Evolutionary conservation across 2,113 vertebrate species (phyloP).

Genomic region (Choloepus hoffmanni): DNA sequence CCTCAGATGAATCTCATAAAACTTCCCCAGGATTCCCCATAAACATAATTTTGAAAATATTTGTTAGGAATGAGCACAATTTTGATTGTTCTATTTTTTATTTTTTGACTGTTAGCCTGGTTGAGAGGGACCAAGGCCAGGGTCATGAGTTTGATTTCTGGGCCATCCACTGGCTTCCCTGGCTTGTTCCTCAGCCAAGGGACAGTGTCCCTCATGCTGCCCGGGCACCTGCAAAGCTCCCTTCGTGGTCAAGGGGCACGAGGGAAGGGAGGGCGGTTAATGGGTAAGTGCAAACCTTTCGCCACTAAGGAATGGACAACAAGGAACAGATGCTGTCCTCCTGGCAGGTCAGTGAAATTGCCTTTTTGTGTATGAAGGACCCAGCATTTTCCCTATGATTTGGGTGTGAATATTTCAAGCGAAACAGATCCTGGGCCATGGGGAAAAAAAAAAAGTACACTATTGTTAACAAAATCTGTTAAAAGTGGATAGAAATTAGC

Average conservation of each 20-base stretch:
- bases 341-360: background rate
- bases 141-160: too few species aligned
- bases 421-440: background rate
- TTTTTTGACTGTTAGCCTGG: too few species aligned
- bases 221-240: background rate
- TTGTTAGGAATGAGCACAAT: too few species aligned
- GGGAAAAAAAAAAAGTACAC: background rate
- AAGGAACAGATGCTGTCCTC: too few species aligned
- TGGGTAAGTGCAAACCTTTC: constrained; percentile 40
- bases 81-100: too few species aligned
- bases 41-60: too few species aligned
- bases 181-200: too few species aligned
- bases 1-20: too few species aligned
- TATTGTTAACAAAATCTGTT: constrained; percentile 47
- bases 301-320: too few species aligned
- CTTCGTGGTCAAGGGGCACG: background rate
- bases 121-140: too few species aligned
- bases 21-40: too few species aligned
- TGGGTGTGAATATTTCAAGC: background rate
- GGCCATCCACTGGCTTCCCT: too few species aligned
- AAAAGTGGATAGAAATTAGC: constrained; percentile 53
- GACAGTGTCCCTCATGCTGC: background rate
- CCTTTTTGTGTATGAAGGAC: background rate
- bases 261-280: background rate
- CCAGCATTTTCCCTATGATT: background rate